Conservation (phyloP, 2,888 invertebrate genomes). For the Nymphalis c-album region DNA sequence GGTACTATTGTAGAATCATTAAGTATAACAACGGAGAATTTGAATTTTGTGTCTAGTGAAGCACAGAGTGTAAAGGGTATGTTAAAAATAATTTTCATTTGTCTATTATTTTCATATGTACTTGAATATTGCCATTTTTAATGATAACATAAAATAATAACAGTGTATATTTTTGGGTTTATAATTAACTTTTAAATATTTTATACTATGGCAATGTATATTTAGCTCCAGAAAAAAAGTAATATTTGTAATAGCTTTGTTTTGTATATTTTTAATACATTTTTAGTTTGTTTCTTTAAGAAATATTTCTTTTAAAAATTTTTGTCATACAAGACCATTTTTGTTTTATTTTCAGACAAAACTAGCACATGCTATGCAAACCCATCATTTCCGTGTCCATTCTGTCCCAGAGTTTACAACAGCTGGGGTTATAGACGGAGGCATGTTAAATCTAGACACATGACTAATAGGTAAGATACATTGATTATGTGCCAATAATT, state of each 20-base stretch:
- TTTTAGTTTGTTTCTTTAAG: too few relatives aligned
- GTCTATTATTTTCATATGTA: too few relatives aligned
- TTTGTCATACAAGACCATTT: not conserved
- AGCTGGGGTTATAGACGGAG: conserved; percentile 84
- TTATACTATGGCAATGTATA: not conserved
- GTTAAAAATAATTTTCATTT: conserved; percentile 1
- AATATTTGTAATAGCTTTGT: too few relatives aligned
- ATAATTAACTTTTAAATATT: too few relatives aligned
- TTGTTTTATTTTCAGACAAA: conserved; percentile 57
- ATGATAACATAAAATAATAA: too few relatives aligned
- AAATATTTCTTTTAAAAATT: not conserved
- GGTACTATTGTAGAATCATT: conserved; percentile 75
- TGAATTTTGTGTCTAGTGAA: conserved; percentile 68
- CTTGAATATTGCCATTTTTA: too few relatives aligned
- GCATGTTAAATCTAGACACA: conserved; percentile 83
- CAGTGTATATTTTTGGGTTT: too few relatives aligned
- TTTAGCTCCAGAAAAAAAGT: too few relatives aligned
- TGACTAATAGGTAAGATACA: conserved; percentile 64
- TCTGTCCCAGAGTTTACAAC: conserved; percentile 83
- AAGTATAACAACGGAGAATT: conserved; percentile 70
- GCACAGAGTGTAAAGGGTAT: conserved; percentile 71
- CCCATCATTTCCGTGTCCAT: conserved; percentile 83
- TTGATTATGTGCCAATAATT: conserved; percentile 1
- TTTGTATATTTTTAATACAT: too few relatives aligned
- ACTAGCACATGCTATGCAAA: conserved; percentile 63